Conservation (phyloP, 2,888 invertebrate genomes). For the Apodemia duryi region DNA sequence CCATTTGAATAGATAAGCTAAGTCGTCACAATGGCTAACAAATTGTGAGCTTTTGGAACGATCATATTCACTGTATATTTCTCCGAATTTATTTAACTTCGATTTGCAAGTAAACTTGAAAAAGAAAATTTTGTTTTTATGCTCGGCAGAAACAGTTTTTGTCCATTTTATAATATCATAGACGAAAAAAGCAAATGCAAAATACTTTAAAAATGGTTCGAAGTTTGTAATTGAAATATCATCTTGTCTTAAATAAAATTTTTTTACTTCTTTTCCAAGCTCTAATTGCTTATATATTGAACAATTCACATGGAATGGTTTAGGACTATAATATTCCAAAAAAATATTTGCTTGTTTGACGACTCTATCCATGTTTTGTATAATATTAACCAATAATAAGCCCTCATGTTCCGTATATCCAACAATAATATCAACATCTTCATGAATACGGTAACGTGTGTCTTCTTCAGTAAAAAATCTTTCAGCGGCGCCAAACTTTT, state of each 20-base stretch:
- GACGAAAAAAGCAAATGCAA: conserved; percentile 39
- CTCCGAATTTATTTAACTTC: conserved; percentile 43
- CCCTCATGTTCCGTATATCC: conserved; percentile 87
- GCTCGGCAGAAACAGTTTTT: conserved; percentile 37
- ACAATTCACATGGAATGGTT: conserved; percentile 37
- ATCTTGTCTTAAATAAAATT: conserved; percentile 43
- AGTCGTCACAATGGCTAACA: conserved; percentile 27
- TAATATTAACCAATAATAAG: conserved; percentile 32
- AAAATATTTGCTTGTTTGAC: conserved; percentile 40
- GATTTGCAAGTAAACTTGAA: conserved; percentile 51
- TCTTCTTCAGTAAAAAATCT: conserved; percentile 53
- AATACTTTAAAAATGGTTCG: conserved; percentile 36
- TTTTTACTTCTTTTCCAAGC: conserved; percentile 41
- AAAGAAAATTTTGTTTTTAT: conserved; percentile 42
- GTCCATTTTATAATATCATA: conserved; percentile 38
- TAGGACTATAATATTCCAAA: conserved; percentile 46
- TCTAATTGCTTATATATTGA: conserved; percentile 41
- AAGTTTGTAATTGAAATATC: conserved; percentile 36
- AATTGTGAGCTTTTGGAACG: conserved; percentile 18
- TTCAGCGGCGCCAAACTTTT: conserved; percentile 45
- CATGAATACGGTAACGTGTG: conserved; percentile 62
- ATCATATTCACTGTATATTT: conserved; percentile 25
- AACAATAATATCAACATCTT: conserved; percentile 81
- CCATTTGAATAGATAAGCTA: conserved; percentile 34
- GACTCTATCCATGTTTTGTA: conserved; percentile 31